Evolutionary conservation across 1,140 invertebrate genomes (phyloP).

Genomic region (Drosophila pandora): DNA sequence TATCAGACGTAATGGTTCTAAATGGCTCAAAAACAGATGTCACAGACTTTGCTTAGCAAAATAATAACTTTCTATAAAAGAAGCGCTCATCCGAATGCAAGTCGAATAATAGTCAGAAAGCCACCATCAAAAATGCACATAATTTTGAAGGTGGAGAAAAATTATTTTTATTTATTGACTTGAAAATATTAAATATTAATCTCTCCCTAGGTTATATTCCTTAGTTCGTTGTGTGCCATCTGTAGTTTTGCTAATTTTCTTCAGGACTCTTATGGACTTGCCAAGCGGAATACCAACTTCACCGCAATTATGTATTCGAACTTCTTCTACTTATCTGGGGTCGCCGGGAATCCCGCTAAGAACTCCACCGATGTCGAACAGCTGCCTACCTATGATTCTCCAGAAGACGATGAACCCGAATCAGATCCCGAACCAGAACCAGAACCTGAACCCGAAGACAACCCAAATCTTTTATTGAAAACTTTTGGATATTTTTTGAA

Average conservation of each 20-base stretch:
- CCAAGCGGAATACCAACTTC: not conserved
- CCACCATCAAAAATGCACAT: not conserved
- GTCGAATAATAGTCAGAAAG: not conserved
- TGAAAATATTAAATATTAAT: not conserved
- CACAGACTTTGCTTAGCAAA: not conserved
- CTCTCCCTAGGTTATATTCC: not conserved
- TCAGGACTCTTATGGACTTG: not conserved
- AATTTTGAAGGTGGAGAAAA: not conserved
- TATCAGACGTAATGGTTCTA: not conserved
- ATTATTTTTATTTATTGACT: not conserved
- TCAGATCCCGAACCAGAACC: not conserved
- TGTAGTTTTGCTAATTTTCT: not conserved
- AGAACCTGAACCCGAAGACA: not conserved
- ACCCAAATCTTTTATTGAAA: not conserved
- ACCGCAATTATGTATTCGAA: constrained; percentile 1
- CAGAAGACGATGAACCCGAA: not conserved
- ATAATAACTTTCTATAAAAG: not conserved
- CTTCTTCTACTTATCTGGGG: not conserved
- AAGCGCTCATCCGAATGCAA: not conserved
- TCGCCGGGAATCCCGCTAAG: not conserved
- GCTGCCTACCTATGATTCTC: not conserved
- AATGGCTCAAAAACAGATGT: not conserved
- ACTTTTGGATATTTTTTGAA: not conserved
- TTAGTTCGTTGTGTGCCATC: not conserved
- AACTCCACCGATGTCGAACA: not conserved